Evolutionary conservation across 1,140 invertebrate genomes (phyloP).

Genomic region (Diachasma alloeum): DNA sequence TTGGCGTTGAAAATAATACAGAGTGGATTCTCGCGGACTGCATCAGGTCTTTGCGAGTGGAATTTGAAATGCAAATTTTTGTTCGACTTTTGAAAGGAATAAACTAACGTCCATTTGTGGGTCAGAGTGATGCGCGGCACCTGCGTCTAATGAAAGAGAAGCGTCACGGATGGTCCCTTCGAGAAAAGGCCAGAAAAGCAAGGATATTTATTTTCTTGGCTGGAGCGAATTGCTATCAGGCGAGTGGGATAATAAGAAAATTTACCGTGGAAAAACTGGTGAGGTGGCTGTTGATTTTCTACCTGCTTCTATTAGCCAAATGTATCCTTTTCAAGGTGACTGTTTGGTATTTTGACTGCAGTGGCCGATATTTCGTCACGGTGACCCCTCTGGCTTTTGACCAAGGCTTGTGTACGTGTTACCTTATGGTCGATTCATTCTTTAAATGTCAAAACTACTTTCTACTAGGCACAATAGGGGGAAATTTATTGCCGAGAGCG

Average conservation of each 20-base stretch:
- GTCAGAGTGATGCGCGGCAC: neutral
- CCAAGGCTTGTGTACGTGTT: neutral
- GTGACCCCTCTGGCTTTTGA: slow-evolving; percentile 16
- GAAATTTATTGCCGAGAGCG: neutral
- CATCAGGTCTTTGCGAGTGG: too few relatives aligned
- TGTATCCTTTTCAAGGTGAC: neutral
- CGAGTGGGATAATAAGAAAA: slow-evolving; percentile 20
- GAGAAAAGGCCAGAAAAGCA: slow-evolving; percentile 37
- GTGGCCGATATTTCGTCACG: slow-evolving; percentile 44
- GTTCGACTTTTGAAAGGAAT: neutral
- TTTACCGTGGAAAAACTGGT: slow-evolving; percentile 18
- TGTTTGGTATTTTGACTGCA: slow-evolving; percentile 27
- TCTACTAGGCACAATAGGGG: neutral
- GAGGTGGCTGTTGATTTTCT: neutral
- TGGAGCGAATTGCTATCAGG: slow-evolving; percentile 45
- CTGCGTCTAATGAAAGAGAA: slow-evolving; percentile 18
- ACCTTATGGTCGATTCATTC: slow-evolving; percentile 16
- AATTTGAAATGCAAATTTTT: too few relatives aligned
- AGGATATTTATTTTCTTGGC: slow-evolving; percentile 40
- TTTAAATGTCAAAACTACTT: slow-evolving; percentile 35
- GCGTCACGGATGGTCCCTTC: slow-evolving; percentile 25
- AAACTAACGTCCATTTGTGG: neutral
- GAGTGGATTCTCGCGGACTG: too few relatives aligned
- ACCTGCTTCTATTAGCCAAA: neutral
- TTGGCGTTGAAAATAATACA: too few relatives aligned